phyloP scores from a whole-genome alignment of 2,113 vertebrate genomes.

The Grus americana region DNA sequence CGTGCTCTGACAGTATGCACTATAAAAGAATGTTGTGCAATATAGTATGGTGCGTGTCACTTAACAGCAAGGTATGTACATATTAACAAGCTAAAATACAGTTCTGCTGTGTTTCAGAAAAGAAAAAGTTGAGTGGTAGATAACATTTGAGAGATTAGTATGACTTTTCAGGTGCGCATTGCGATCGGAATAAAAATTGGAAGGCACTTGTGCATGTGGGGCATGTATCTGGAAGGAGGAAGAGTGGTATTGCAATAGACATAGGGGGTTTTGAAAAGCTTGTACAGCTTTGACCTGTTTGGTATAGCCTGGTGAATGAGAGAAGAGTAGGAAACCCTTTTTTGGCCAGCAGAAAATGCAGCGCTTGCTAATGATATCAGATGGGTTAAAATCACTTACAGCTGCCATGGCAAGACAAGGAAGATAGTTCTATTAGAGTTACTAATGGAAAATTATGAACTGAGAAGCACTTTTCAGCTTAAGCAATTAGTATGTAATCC shows the following conservation, averaged over 20 bases:
- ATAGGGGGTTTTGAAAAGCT: background rate
- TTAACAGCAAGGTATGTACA: background rate
- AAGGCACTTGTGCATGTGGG: background rate
- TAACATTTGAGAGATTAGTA: background rate
- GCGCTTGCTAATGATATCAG: background rate
- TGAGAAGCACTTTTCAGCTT: constrained; percentile 13
- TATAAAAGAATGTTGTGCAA: background rate
- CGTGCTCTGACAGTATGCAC: background rate
- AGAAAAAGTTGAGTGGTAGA: background rate
- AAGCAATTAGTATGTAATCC: background rate
- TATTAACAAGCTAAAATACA: background rate
- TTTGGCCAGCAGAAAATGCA: background rate
- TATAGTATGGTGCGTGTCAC: background rate
- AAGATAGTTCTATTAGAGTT: background rate
- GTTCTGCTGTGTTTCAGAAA: background rate
- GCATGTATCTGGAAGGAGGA: background rate
- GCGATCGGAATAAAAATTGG: background rate
- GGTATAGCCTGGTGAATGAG: background rate
- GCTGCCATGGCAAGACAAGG: background rate
- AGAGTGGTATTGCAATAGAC: background rate
- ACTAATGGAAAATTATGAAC: constrained; percentile 3
- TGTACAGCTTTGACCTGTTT: background rate
- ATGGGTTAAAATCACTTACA: constrained; percentile 3
- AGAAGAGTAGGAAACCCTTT: background rate
- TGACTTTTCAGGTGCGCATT: background rate